Percentiles rank a stretch among this genome's conserved stretches.
Conservation (phyloP, 2,113 vertebrate genomes). For the Holacanthus passer region DNA sequence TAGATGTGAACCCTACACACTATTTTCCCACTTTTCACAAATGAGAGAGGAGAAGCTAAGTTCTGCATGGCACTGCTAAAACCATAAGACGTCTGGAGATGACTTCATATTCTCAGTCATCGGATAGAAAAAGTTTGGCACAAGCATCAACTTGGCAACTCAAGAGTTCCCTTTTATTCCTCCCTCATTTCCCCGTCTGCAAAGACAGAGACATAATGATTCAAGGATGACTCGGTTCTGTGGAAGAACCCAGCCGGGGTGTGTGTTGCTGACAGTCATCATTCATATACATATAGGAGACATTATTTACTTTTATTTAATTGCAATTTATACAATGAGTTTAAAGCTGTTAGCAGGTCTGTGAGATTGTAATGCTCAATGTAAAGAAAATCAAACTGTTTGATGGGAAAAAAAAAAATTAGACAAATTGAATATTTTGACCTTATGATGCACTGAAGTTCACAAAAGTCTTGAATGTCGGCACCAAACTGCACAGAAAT, state of each 20-base stretch:
- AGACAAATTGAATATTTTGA: too few species aligned
- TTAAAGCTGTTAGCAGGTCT: background rate
- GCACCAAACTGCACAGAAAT: background rate
- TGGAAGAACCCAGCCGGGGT: slow-evolving; percentile 17
- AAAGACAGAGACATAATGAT: background rate
- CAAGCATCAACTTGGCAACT: slow-evolving; percentile 28
- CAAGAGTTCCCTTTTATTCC: background rate
- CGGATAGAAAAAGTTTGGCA: slow-evolving; percentile 3
- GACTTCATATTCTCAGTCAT: background rate
- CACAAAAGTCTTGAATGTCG: background rate
- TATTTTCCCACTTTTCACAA: background rate
- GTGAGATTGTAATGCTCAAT: background rate
- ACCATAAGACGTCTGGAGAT: slow-evolving; percentile 7
- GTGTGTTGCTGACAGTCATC: background rate
- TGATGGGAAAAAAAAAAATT: too few species aligned
- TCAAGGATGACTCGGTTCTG: slow-evolving; percentile 46
- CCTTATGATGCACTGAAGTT: too few species aligned
- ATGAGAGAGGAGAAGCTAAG: background rate
- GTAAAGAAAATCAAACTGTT: background rate
- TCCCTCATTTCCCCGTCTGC: slow-evolving; percentile 19
- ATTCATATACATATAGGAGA: background rate
- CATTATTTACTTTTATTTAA: background rate
- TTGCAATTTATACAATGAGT: background rate
- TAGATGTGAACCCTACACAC: too few species aligned
- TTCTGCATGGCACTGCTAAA: background rate